Evolutionary conservation across 2,113 vertebrate species (phyloP), one percentile per base, ranked within the genome.

Genomic region (Dasypus novemcinctus): DNA sequence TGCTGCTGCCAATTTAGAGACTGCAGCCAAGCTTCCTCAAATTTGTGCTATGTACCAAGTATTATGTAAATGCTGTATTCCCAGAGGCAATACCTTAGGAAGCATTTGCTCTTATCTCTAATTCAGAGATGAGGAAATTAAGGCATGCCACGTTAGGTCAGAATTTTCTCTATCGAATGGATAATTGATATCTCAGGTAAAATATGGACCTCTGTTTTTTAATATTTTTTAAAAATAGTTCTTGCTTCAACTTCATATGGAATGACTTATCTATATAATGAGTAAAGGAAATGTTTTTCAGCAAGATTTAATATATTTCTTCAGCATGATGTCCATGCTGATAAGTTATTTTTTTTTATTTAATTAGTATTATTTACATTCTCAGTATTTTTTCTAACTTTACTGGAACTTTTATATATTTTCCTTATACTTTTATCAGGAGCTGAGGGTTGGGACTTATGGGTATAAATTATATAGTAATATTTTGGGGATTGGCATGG

Each of bases 231-330:
- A n/a, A n/a, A n/a, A n/a, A n/a, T n/a, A n/a, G n/a, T n/a, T n/a
- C n/a, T n/a, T n/a, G n/a, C n/a, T n/a, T n/a, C n/a, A 46, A 59
- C 12, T 76, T 69, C 61, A 36, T 57, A 29, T 79, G 14, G 13
- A 97, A n/a, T 93, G 1, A 5, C 3, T 11, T 92, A 2, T 68
- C 23, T 81, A 3, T 20, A 59, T 54, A 76, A 80, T 15, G 38
- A 88, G 54, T 79, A 61, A 66, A 93, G 18, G 6, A 59, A 89
- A 54, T 75, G 23, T 61, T 97, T 82, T 41, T 7, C 9, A 90
- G 59, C 20, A 74, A 95, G 12, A 63, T 85, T 94, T 83, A 84
- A 78, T 75, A 13, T 61, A 29, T 82, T 78, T 7, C 33, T 8
- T 83, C 61, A 54, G 68, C 3, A 76, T 31, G 9, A 83, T 43